A percentile compares a stretch with the other conserved stretches of the same genome.
phyloP scores from a whole-genome alignment of 2,113 vertebrate genomes.

The Labrus mixtus region DNA sequence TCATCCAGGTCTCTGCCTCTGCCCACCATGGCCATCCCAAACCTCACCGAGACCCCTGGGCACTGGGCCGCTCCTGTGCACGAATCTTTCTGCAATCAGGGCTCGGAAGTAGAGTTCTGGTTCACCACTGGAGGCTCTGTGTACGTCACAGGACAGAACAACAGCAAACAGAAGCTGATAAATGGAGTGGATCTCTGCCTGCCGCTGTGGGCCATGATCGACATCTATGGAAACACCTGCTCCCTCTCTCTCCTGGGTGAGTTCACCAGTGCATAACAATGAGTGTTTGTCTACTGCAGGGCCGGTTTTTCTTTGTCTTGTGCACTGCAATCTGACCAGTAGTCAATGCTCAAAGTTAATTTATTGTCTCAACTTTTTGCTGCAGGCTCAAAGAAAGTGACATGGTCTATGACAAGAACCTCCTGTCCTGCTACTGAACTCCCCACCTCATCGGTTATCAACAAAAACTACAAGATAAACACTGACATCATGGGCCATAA shows the following conservation, averaged over 20 bases:
- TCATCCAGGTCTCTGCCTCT: slow-evolving; percentile 70
- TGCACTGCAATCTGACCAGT: background rate
- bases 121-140: slow-evolving; percentile 72
- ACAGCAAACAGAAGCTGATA: slow-evolving; percentile 9
- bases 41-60: slow-evolving; percentile 75
- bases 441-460: background rate
- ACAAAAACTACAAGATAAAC: background rate
- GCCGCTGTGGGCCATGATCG: slow-evolving; percentile 88
- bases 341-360: background rate
- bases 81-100: slow-evolving; percentile 20
- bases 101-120: slow-evolving; percentile 85
- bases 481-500: background rate
- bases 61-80: slow-evolving; percentile 81
- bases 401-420: background rate
- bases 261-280: slow-evolving; percentile 29
- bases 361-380: background rate
- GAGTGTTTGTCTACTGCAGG: background rate
- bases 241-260: slow-evolving; percentile 84
- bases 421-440: slow-evolving; percentile 69
- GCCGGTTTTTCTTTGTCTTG: background rate
- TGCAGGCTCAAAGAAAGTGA: slow-evolving; percentile 76
- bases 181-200: slow-evolving; percentile 52
- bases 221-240: slow-evolving; percentile 87
- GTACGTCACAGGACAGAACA: slow-evolving; percentile 20
- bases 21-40: slow-evolving; percentile 82